Base-by-base conservation (phyloP, 2,113 vertebrate genomes). In the Phoxinus phoxinus region DNA sequence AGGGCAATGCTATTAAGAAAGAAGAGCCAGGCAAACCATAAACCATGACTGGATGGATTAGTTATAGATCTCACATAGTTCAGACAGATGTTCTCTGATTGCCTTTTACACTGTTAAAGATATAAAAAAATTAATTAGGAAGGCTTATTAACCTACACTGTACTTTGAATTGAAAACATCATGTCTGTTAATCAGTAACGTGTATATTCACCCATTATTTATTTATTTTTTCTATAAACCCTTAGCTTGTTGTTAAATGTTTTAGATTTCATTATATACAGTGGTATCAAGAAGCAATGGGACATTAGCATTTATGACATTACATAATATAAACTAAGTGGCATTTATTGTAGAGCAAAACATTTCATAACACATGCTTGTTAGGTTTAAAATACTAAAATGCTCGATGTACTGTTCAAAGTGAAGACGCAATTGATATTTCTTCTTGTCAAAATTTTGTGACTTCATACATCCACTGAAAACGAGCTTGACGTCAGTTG, bases 161-260 rank as follows among this genome's bases (percentile, higher is more conserved):
- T 71, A 59, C 37, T 56, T 76, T 76, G 84, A 41, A 75, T 69
- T 17, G 13, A 35, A 59, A 79, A 41, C 35, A 51, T 15, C 48
- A 17, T 51, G 48, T 51, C 48, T 15, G 13, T 51, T 48, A 48
- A 48, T 15, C 48, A 51, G 13, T 17, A 51, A 17, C 48, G 12
- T 11, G 2, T 46, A 12, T n/a, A 44, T 37, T 23, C 69, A 72
- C 69, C 21, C 9, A n/a, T 25, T 25, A 4, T 23, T 9, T 9
- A 11, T 25, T 1, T 11, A 25, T n/a, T 23, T 25, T 6, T 53
- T 53, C 17, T 6, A 53, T 53, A 5, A 53, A 7, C 17, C 51
- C 17, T 6, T 53, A 53, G 8, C 59, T 27, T 61, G n/a, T 27
- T 61, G n/a, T 61, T 25, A 53, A 53, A 6, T 53, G 51, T 56